Evolutionary conservation across 2,797 vertebrate species (phyloP), one percentile per base, ranked within the genome.

Genomic region (Pogoniulus pusillus): DNA sequence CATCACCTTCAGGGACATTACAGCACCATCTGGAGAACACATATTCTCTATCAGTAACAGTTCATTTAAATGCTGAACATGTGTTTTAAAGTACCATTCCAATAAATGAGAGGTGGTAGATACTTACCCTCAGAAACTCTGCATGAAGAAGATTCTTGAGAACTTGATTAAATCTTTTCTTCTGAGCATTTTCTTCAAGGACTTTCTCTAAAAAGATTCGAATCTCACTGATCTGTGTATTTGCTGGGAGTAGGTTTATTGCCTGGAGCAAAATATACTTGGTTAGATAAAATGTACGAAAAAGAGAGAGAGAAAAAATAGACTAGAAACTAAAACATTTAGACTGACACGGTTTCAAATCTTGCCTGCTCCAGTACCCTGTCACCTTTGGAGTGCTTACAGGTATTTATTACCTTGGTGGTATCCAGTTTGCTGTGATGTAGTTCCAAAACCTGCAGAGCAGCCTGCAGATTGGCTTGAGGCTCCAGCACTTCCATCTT

Each of bases 361-460:
- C 43, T 2, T 30, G n/a, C 43, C 43, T 69, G 29, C 29, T 39
- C 51, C 57, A 63, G 12, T 23, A 37, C 12, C 19, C 59, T 60
- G 34, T 37, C 65, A 47, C 10, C n/a, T 70, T 45, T 34, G 64
- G 49, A 41, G 54, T 8, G 45, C 17, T 54, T 32, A 10, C 1
- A 89, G 24, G 34, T 35, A n/a, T 70, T 9, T 39, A 93, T 96
- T 96, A 99, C 99, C 98, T 99, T 99, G 87, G 98, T 99, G 93
- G 99, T 99, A 96, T 99, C 98, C 91, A 99, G 97, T 86, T 99
- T 99, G 98, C 98, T 98, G 96, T 99, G 98, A 96, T 99, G 99
- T 57, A 99, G 97, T 94, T 99, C 98, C 53, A 99, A 97, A 85
- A 99, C 98, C 78, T 98, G 98, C 91, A 99, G 96, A 62, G 99